Conservation (phyloP, 2,888 invertebrate species). For the Dioctria linearis region DNA sequence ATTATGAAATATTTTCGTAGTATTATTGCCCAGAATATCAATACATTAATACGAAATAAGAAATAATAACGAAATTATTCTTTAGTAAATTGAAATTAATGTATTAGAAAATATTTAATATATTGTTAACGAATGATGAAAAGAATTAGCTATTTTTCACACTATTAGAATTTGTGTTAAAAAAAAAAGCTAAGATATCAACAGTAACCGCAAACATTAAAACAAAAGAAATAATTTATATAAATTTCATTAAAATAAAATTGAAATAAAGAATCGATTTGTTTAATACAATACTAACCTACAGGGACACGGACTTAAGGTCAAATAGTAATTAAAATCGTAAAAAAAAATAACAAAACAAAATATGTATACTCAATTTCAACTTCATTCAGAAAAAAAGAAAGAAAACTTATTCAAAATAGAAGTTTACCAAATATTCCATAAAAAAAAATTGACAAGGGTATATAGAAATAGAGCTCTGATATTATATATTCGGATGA, state of each 20-base stretch:
- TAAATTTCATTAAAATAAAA: background rate
- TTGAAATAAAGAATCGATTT: background rate
- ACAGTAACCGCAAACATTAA: background rate
- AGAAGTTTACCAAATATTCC: background rate
- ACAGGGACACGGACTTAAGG: background rate
- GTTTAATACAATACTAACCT: slow-evolving; percentile 2
- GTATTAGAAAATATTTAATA: no score
- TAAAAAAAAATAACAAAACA: background rate
- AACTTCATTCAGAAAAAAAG: slow-evolving; percentile 34
- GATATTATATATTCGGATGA: background rate
- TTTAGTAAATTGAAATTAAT: no score
- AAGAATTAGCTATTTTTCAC: background rate
- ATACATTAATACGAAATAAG: no score
- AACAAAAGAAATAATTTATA: background rate
- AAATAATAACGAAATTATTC: no score
- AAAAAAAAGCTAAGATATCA: background rate
- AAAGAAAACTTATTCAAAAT: slow-evolving; percentile 15
- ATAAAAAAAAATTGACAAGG: background rate
- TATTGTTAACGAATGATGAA: no score
- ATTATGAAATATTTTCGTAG: no score
- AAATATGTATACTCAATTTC: background rate
- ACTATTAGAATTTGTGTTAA: background rate
- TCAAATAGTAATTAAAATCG: background rate
- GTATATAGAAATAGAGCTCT: slow-evolving; percentile 6
- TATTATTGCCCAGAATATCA: no score